Evolutionary conservation across 2,797 vertebrate genomes (phyloP).

Genomic region (Danionella dracula): DNA sequence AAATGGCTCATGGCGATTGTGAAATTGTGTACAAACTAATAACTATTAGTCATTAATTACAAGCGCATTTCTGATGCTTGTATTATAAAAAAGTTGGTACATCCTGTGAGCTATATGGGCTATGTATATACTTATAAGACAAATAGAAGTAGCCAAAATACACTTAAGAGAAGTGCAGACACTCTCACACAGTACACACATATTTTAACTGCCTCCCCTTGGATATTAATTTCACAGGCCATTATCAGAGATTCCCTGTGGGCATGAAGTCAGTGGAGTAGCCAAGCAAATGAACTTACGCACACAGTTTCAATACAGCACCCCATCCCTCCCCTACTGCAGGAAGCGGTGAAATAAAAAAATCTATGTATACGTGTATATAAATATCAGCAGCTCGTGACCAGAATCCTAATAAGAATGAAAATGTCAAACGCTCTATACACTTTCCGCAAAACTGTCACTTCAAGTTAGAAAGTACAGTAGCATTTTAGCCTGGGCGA

Average conservation of each 20-base stretch:
- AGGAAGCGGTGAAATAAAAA: conserved; percentile 40
- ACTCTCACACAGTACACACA: conserved; percentile 4
- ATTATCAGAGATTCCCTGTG: conserved; percentile 80
- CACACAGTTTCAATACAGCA: conserved; percentile 49
- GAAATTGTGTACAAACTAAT: no score
- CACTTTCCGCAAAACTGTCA: conserved; percentile 41
- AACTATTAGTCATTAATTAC: no score
- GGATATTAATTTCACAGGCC: conserved; percentile 85
- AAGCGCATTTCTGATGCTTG: no score
- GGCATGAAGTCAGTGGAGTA: conserved; percentile 71
- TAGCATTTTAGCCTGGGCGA: no score
- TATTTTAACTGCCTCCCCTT: conserved; percentile 55
- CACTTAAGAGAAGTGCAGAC: not conserved
- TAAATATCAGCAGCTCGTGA: conserved; percentile 54
- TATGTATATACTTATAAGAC: not conserved
- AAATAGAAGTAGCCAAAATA: not conserved
- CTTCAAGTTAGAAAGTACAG: conserved; percentile 42
- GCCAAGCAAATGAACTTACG: conserved; percentile 58
- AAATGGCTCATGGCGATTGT: no score
- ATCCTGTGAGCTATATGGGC: not conserved
- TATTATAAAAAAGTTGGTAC: no score
- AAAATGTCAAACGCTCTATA: conserved; percentile 63
- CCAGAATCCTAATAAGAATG: conserved; percentile 60
- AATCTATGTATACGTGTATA: conserved; percentile 48
- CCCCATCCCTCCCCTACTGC: conserved; percentile 9